Percentiles rank a stretch among this genome's conserved stretches.
These are phyloP conservation scores for Seladonia tumulorum DNA, from an alignment of 2,888 invertebrate species.

Conservation along the genomic window DNA sequence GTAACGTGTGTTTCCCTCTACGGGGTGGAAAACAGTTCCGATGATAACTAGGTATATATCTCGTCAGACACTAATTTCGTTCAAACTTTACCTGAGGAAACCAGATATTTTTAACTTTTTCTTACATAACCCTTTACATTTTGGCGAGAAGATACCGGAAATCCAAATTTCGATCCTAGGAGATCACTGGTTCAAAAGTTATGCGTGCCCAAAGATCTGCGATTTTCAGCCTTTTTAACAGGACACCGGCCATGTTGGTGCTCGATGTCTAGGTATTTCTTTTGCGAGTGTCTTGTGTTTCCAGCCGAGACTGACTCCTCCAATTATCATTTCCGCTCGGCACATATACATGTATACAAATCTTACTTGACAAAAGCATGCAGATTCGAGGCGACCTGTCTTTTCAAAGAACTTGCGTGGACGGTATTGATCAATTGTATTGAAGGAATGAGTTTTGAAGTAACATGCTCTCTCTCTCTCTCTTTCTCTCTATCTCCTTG, in stretches of 20 bases:
- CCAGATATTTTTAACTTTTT: too few species aligned
- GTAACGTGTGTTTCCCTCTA: conserved; percentile 19
- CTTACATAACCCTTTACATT: too few species aligned
- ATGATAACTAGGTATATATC: background rate
- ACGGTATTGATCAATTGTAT: background rate
- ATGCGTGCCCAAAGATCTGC: too few species aligned
- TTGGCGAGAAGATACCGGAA: too few species aligned
- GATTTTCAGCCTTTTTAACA: too few species aligned
- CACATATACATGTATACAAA: background rate
- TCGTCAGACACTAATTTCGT: background rate
- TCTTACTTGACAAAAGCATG: background rate
- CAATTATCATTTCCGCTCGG: background rate
- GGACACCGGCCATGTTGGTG: background rate
- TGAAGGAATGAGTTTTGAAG: conserved; percentile 1
- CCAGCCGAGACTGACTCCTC: background rate
- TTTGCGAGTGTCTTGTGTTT: background rate
- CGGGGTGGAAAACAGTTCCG: background rate
- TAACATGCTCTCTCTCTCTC: background rate
- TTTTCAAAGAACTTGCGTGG: background rate
- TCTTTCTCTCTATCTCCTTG: background rate
- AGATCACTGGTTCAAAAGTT: too few species aligned
- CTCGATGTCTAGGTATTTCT: background rate
- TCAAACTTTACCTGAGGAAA: too few species aligned
- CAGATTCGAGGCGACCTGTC: background rate
- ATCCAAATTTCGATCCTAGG: too few species aligned